Evolutionary conservation across 2,113 vertebrate species (phyloP).

Genomic region (Patagioenas fasciata): DNA sequence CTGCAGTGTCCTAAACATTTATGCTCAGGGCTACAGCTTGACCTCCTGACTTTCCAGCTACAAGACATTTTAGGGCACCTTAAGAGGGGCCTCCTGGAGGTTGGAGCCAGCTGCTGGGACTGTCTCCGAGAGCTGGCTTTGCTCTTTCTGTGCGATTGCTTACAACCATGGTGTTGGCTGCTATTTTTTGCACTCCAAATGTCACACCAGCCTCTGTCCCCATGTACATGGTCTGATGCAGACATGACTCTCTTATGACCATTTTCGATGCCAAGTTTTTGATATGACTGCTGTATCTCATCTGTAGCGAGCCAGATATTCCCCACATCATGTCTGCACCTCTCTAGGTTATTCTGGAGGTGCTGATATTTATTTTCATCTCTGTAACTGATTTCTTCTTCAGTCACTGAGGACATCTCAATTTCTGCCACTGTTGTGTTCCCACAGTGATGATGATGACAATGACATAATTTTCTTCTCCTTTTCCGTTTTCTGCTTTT

Average conservation of each 20-base stretch:
- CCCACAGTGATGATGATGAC: constrained; percentile 45
- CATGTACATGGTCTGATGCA: not conserved
- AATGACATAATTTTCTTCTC: constrained; percentile 67
- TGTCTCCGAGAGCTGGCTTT: constrained; percentile 20
- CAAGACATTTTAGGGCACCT: constrained; percentile 53
- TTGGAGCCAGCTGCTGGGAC: not conserved
- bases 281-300: not conserved
- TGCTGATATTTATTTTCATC: constrained; percentile 16
- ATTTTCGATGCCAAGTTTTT: not conserved
- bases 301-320: not conserved
- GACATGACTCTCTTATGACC: not conserved
- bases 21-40: constrained; percentile 37
- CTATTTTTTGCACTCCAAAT: not conserved
- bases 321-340: not conserved
- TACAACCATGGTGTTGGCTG: not conserved
- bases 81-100: constrained; percentile 45
- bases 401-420: not conserved
- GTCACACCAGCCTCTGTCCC: constrained; percentile 34
- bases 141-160: constrained; percentile 5
- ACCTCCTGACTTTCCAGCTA: constrained; percentile 38
- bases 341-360: constrained; percentile 29
- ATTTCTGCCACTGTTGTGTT: constrained; percentile 17
- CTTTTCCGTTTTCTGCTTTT: constrained; percentile 70
- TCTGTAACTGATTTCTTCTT: not conserved
- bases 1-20: constrained; percentile 25